Base-by-base conservation (phyloP, 2,888 invertebrate genomes). In the Punctoribates punctum region DNA sequence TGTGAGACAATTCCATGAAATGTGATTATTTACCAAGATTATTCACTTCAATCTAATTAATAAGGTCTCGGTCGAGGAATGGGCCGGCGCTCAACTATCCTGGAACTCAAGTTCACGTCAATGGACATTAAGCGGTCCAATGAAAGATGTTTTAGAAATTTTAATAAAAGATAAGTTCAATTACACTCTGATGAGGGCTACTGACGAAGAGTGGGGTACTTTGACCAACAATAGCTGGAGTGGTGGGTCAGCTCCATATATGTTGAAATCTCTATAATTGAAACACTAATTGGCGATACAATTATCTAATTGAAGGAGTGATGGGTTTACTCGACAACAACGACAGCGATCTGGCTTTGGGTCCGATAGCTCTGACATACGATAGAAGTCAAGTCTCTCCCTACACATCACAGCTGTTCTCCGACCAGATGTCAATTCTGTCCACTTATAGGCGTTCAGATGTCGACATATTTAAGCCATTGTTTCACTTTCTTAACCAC, bases 401-500 rank as follows among this genome's bases (percentile, higher is more conserved):
- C 3, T 60, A 20, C 27, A 60, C 60, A 29, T 27, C 27, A 13
- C 60, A 25, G 13, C 27, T 60, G 20, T 60, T 60, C 60, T 27
- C 27, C 17, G 60, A 60, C 11, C 13, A 60, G 20, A 60, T 60
- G 60, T 60, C 60, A 15, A 60, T 60, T 20, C 20, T 60, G 27
- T 60, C 60, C 29, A 20, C 60, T 17, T 60, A 60, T 60, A 17
- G 1, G 27, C 11, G 20, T 20, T 27, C 25, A 27, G 60, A 60
- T 17, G 27, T 29, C 29, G 60, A 60, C 60, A 27, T 60, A 60
- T 60, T 60, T 29, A 60, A 27, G 29, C 25, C 29, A 9, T 60
- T 60, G 60, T 60, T 25, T 29, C 25, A 27, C 27, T 60, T 60
- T 60, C 60, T 60, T 27, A 60, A 60, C 20, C 60, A 60, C 20